Evolutionary conservation across 2,888 invertebrate species (phyloP), one percentile per base, ranked within the genome.

Genomic region (Theretra japonica): DNA sequence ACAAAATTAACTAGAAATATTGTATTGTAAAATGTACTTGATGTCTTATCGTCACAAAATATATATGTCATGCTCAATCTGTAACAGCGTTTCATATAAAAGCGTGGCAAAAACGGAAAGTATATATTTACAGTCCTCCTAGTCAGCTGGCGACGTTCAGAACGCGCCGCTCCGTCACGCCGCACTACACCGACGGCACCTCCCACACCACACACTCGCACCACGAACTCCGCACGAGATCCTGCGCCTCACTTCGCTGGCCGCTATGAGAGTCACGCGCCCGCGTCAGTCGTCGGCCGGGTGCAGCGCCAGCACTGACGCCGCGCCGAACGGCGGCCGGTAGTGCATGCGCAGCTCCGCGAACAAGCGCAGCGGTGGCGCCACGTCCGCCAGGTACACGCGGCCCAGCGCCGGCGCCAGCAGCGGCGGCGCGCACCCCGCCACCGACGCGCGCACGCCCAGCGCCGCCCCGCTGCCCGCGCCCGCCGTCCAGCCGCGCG

Each of bases 341-440:
- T 98, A 98, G 76, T 95, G 95, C 75, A 98, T 96, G 72, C 96
- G 96, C 79, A 96, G 96, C 82, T 97, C 96, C 70, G 95, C 93
- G 93, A 97, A 98, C 81, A 98, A 95, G 7, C 72, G 74, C 78
- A 95, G 94, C 41, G 98, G 98, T 84, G 98, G 95, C 79, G 97
- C 97, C 83, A 98, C 95, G 94, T 98, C 97, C 88, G 97, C 97
- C 77, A 98, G 95, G 94, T 97, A 98, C 80, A 98, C 93, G 89
- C 97, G 96, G 50, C 88, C 80, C 72, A 84, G 82, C 75, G 81
- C 68, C 69, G 79, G 48, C 30, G 79, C 73, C 81, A 85, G 83
- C 80, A 86, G 83, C 23, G 74, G 75, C 74, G 80, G 80, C 76
- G 87, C 83, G 78, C 84, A 79, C 69, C 77, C 88, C 77, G 79